Conservation (phyloP, 2,888 invertebrate genomes). For the Cataglyphis altisquamis region DNA sequence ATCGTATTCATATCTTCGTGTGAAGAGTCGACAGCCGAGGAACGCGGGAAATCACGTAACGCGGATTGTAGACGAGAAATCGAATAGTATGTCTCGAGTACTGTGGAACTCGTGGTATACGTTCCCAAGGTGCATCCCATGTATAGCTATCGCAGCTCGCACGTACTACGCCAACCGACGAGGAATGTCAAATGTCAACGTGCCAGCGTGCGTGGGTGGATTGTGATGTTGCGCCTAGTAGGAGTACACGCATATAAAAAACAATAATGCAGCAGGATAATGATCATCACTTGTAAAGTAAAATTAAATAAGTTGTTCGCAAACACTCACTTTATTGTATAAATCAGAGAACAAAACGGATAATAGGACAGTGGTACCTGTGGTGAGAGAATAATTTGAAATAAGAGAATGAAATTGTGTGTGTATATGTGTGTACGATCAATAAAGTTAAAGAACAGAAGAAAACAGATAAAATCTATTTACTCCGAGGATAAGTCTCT, state of each 20-base stretch:
- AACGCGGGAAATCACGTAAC: slow-evolving; percentile 34
- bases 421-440: not conserved
- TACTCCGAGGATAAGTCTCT: not conserved
- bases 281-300: not conserved
- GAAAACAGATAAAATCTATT: not conserved
- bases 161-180: slow-evolving; percentile 54
- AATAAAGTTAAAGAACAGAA: not conserved
- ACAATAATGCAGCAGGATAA: slow-evolving; percentile 18
- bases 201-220: slow-evolving; percentile 60
- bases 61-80: slow-evolving; percentile 36
- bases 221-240: slow-evolving; percentile 43
- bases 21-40: slow-evolving; percentile 19
- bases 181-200: slow-evolving; percentile 74
- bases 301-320: slow-evolving; percentile 3
- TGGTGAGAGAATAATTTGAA: not conserved
- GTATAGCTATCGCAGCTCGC: slow-evolving; percentile 62
- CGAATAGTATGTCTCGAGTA: slow-evolving; percentile 17
- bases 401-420: slow-evolving; percentile 1
- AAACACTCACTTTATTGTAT: not conserved
- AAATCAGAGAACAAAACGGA: not conserved
- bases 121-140: slow-evolving; percentile 55
- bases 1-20: slow-evolving; percentile 9
- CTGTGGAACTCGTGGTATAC: slow-evolving; percentile 39
- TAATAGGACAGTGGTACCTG: not conserved
- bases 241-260: slow-evolving; percentile 19